These are phyloP conservation scores for Melitaea athalia DNA, from an alignment of 2,888 invertebrate genomes.

Conservation along the genomic window DNA sequence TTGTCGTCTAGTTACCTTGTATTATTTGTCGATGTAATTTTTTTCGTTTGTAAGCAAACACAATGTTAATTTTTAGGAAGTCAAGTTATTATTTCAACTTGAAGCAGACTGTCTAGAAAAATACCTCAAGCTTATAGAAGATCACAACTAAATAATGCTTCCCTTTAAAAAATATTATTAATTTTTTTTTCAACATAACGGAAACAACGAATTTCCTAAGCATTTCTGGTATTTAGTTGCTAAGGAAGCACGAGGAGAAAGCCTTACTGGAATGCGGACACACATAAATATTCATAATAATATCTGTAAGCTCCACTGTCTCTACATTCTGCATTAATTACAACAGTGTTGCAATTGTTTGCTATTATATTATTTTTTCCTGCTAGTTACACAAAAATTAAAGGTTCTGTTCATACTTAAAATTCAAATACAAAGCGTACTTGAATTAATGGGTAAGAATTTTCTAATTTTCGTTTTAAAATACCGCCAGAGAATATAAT, in stretches of 20 bases:
- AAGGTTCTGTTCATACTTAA: not conserved
- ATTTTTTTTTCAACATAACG: not conserved
- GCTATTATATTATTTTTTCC: not conserved
- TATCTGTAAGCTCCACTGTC: slow-evolving; percentile 17
- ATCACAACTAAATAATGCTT: too few relatives aligned
- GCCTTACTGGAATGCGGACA: slow-evolving; percentile 1
- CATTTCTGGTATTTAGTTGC: slow-evolving; percentile 13
- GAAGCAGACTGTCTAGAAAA: too few relatives aligned
- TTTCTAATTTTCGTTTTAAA: too few relatives aligned
- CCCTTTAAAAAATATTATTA: not conserved
- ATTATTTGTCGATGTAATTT: too few relatives aligned
- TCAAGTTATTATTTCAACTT: too few relatives aligned
- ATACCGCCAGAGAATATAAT: too few relatives aligned
- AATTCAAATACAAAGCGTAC: not conserved
- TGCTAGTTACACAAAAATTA: not conserved
- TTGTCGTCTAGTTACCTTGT: too few relatives aligned
- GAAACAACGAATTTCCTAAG: not conserved
- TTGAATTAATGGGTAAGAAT: too few relatives aligned
- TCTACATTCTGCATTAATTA: slow-evolving; percentile 7
- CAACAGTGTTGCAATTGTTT: not conserved
- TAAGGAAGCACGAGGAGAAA: slow-evolving; percentile 7
- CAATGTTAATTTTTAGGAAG: too few relatives aligned
- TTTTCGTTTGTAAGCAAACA: too few relatives aligned
- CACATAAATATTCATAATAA: slow-evolving; percentile 17
- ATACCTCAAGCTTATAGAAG: too few relatives aligned